Evolutionary conservation across 1,140 invertebrate species (phyloP), one percentile per base, ranked within the genome.

Genomic region (Brachionus sp.): DNA sequence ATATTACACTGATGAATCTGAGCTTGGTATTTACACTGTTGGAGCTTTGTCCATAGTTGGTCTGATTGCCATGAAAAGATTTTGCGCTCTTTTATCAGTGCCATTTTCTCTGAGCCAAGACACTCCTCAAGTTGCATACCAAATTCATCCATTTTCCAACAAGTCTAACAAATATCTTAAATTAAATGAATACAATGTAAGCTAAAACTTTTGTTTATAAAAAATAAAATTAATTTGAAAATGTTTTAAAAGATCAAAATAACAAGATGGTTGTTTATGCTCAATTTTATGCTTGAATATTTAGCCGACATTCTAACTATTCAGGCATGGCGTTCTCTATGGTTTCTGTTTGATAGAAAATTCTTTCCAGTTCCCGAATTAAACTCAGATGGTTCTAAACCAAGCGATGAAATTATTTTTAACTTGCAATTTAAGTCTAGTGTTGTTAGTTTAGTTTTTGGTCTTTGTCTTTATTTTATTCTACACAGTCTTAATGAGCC

Each of bases 121-220:
- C n/a, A 19, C 16, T 62, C 29, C 77, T 35, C 33, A 62, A 62
- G 3, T 66, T 29, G 77, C 77, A 16, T 80, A 62, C 9, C 77
- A 80, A 66, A 80, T 80, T 62, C 46, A 57, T 29, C 77, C 77
- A n/a, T 46, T 16, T 23, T 75, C 70, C 3, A 23, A 25, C 19
- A 75, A 75, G 29, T 75, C 70, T 2, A 75, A 75, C 19, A 75
- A 46, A 12, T 75, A 75, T 33, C 42, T 75, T 25, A 75, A 75
- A 46, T 12, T 75, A 75, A 29, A 75, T 75, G 70, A 75, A 4
- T 75, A 50, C 23, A 75, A 75, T 75, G 70, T 75, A 70, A 70
- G 19, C 1, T 25, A 25, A 29, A 70, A 12, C 2, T 23, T 44
- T 77, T 29, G 13, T n/a, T 77, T 33, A 23, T 44, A 29, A 19